Evolutionary conservation across 2,797 vertebrate genomes (phyloP), one percentile per base, ranked within the genome.

Genomic region (Xerus rutilus): DNA sequence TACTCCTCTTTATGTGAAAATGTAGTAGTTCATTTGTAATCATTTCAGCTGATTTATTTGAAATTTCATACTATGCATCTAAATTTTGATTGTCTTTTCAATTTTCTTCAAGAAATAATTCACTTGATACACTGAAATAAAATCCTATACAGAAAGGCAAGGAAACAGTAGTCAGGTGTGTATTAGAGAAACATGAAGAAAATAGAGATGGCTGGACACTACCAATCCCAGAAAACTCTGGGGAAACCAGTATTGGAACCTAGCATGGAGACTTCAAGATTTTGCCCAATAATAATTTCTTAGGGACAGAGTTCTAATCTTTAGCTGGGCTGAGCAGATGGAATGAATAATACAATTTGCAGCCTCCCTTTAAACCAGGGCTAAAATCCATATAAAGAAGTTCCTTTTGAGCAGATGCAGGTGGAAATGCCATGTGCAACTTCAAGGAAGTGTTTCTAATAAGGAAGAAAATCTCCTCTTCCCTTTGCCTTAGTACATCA

Each of bases 61-160:
- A 11, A 72, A 43, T 77, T 83, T 93, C 20, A 43, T 35, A 70
- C 18, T 76, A 70, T 20, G 69, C 21, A 20, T 49, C 8, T 86
- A 76, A 30, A 77, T 35, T 82, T 59, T 93, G n/a, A 52, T 77
- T 87, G 25, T 57, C 21, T 87, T 93, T 84, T 67, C 32, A 73
- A 52, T 67, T 88, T 83, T 49, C 45, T 84, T 84, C 15, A 52
- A 82, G 81, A 91, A 91, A 52, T 14, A 6, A 1, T 78, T 93
- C 21, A 69, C 13, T 52, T 84, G 54, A 83, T 72, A 76, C 25
- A 72, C 1, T n/a, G 8, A 78, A 87, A 83, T 87, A 43, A 96
- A 86, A 57, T 84, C 84, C 18, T 35, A 20, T 52, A 65, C 17
- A 86, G 28, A 93, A 90, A 59, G 0, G 0, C 35, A 35, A 15